Evolutionary conservation across 2,797 vertebrate species (phyloP).

Genomic region (Enteromius argenteus): DNA sequence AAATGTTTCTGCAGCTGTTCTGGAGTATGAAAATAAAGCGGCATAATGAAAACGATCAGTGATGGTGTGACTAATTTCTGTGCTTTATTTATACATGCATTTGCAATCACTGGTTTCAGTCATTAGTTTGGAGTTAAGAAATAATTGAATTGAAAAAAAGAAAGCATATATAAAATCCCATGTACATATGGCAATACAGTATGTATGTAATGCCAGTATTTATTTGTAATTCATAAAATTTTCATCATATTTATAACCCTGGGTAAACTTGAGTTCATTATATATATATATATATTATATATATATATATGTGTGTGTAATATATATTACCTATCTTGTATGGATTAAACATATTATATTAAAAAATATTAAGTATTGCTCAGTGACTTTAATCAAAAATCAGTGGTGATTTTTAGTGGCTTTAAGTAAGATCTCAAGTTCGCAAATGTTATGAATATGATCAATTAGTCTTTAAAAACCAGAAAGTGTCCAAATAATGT

Average conservation of each 20-base stretch:
- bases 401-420: neutral
- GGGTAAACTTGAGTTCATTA: no score
- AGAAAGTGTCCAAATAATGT: neutral
- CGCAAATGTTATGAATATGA: neutral
- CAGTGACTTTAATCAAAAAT: neutral
- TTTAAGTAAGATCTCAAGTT: neutral
- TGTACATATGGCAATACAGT: neutral
- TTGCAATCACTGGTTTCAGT: neutral
- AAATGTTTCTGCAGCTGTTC: slow-evolving; percentile 41
- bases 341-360: neutral
- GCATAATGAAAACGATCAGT: slow-evolving; percentile 20
- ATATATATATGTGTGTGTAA: no score
- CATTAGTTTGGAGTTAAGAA: neutral
- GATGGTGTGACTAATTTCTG: slow-evolving; percentile 18
- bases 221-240: neutral
- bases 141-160: neutral
- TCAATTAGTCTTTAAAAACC: neutral
- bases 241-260: no score
- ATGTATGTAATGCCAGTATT: neutral
- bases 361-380: neutral
- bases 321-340: no score
- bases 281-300: no score
- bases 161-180: neutral
- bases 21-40: slow-evolving; percentile 24
- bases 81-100: slow-evolving; percentile 3